Evolutionary conservation across 2,888 invertebrate species (phyloP), one percentile per base, ranked within the genome.

Genomic region (Melipona beecheii): DNA sequence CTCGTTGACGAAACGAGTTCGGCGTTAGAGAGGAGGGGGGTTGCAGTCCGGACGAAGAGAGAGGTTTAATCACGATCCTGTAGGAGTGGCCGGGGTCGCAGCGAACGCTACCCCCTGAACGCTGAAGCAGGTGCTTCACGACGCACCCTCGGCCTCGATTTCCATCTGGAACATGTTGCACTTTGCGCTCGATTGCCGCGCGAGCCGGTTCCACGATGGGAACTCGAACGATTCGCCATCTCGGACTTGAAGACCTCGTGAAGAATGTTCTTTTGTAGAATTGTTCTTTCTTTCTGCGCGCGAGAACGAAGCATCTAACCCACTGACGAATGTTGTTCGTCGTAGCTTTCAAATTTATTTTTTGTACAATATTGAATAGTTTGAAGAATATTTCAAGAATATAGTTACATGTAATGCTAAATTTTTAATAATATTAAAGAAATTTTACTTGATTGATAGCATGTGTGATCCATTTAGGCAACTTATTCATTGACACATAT

Each of bases 161-260:
- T 89, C 89, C 84, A 89, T 89, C 85, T 86, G 81, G 90, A 91
- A 91, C 92, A 92, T 92, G 92, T 92, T 92, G 92, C 92, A 92
- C 91, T 92, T 92, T 90, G 91, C 92, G 89, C 89, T 90, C 91
- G 89, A 91, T 92, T 90, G 91, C 85, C 86, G 82, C 87, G 85
- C 87, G 84, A 86, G 84, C 86, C 81, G 9, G 71, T n/a, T 43
- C 43, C 43, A 43, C 9, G 9, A 43, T 15, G 21, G 6, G 9
- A 64, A 21, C 21, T 36, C 21, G 0, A 36, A 17, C 50, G 43
- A 66, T 5, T n/a, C 36, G 43, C 50, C 60, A 70, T 65, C 52
- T 49, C 27, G 64, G 5, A 70, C 49, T 56, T 27, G 54, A 31
- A 19, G 64, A 43, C 4, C 54, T 43, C 9, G n/a, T 5, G 1